A percentile compares a stretch with the other conserved stretches of the same genome.
Evolutionary conservation across 2,888 invertebrate genomes (phyloP).

Genomic region (Drosophila histrio): DNA sequence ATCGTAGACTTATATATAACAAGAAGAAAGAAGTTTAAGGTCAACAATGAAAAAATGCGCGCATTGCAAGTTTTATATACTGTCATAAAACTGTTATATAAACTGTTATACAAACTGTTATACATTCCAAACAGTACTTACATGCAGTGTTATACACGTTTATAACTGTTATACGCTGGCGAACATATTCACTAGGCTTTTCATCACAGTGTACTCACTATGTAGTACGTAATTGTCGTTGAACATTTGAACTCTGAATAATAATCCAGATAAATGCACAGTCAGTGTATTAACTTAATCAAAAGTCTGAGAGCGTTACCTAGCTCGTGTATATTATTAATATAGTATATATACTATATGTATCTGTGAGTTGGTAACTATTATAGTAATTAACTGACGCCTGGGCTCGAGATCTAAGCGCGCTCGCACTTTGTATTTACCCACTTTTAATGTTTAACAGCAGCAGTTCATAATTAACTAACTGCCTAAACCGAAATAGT

Average conservation of each 20-base stretch:
- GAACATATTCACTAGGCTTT: background rate
- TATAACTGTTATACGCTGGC: background rate
- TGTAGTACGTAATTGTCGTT: slow-evolving; percentile 40
- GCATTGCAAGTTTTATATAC: background rate
- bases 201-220: slow-evolving; percentile 16
- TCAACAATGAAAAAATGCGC: background rate
- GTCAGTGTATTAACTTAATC: slow-evolving; percentile 7
- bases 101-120: slow-evolving; percentile 6
- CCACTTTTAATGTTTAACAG: slow-evolving; percentile 17
- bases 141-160: background rate
- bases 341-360: background rate
- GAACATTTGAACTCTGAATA: slow-evolving; percentile 59
- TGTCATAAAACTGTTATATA: slow-evolving; percentile 2
- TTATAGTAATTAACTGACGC: slow-evolving; percentile 1
- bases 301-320: background rate
- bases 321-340: background rate
- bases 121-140: background rate
- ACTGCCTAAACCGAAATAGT: slow-evolving; percentile 20
- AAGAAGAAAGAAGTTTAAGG: slow-evolving; percentile 24
- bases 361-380: background rate
- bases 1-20: background rate
- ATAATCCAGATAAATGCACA: slow-evolving; percentile 13
- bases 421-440: slow-evolving; percentile 35
- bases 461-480: slow-evolving; percentile 43
- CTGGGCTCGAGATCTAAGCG: slow-evolving; percentile 2